Evolutionary conservation across 2,797 vertebrate genomes (phyloP).

Genomic region (Strix occidentalis): DNA sequence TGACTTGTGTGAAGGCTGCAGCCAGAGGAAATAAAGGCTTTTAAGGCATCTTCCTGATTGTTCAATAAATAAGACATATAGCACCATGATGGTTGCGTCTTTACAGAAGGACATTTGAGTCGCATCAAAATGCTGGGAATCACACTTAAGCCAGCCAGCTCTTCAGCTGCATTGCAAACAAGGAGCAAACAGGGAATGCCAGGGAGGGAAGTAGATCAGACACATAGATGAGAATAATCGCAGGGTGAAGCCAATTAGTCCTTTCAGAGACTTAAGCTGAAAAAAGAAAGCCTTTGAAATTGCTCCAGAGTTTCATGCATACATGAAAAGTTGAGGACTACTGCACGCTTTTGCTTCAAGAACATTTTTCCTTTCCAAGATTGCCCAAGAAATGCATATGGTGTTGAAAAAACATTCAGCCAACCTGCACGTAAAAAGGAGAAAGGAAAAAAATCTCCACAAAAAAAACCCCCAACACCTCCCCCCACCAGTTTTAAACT

Average conservation of each 20-base stretch:
- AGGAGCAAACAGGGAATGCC: not conserved
- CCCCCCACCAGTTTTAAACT: not conserved
- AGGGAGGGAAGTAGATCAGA: not conserved
- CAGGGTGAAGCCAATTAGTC: not conserved
- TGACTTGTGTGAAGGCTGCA: not conserved
- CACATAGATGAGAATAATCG: not conserved
- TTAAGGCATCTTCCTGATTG: constrained; percentile 4
- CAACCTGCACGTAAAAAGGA: not conserved
- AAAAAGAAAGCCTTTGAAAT: not conserved
- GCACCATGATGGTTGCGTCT: not conserved
- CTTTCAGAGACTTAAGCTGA: not conserved
- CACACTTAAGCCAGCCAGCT: not conserved
- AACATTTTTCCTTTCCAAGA: not conserved
- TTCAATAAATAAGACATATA: constrained; percentile 41
- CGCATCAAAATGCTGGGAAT: not conserved
- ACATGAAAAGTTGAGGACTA: not conserved
- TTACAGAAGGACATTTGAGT: not conserved
- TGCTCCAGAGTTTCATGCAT: not conserved
- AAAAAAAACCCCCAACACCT: not conserved
- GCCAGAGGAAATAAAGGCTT: constrained; percentile 50
- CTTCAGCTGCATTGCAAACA: not conserved
- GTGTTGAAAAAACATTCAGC: not conserved
- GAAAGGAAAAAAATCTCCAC: not conserved
- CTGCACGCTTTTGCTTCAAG: not conserved
- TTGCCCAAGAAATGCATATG: not conserved